Evolutionary conservation across 2,888 invertebrate species (phyloP).

Genomic region (Lapara coniferarum): DNA sequence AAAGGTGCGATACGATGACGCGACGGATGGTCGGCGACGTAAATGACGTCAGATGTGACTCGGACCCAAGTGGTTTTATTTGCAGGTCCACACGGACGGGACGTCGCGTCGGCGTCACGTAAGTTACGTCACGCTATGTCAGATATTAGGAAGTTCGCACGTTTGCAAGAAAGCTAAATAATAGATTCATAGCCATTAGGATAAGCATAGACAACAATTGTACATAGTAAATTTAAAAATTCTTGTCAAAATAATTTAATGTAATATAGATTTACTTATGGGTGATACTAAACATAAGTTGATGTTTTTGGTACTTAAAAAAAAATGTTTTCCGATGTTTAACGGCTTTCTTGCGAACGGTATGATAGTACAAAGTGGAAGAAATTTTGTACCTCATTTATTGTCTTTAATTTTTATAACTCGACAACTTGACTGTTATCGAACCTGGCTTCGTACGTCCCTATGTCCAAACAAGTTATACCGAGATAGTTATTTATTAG

Average conservation of each 20-base stretch:
- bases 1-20: too few relatives aligned
- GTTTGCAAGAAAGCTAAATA: constrained; percentile 39
- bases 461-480: neutral
- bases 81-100: constrained; percentile 40
- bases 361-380: constrained; percentile 63
- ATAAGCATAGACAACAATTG: constrained; percentile 24
- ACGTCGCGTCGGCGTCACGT: constrained; percentile 38
- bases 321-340: constrained; percentile 1
- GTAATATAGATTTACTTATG: constrained; percentile 21
- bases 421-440: constrained; percentile 7
- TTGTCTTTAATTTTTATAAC: constrained; percentile 17
- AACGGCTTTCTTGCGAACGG: constrained; percentile 55
- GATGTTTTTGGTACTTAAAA: constrained; percentile 23
- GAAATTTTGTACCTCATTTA: constrained; percentile 37
- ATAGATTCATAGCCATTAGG: neutral
- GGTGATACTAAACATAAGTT: constrained; percentile 16
- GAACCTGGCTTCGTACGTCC: neutral
- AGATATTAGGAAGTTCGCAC: constrained; percentile 34
- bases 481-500: too few relatives aligned
- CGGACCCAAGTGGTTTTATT: constrained; percentile 35
- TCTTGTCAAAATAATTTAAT: constrained; percentile 10
- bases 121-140: constrained; percentile 43
- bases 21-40: too few relatives aligned
- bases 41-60: too few relatives aligned
- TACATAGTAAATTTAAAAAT: constrained; percentile 19